phyloP scores from a whole-genome alignment of 2,888 invertebrate species.

The Mesodorylaimus sp. region DNA sequence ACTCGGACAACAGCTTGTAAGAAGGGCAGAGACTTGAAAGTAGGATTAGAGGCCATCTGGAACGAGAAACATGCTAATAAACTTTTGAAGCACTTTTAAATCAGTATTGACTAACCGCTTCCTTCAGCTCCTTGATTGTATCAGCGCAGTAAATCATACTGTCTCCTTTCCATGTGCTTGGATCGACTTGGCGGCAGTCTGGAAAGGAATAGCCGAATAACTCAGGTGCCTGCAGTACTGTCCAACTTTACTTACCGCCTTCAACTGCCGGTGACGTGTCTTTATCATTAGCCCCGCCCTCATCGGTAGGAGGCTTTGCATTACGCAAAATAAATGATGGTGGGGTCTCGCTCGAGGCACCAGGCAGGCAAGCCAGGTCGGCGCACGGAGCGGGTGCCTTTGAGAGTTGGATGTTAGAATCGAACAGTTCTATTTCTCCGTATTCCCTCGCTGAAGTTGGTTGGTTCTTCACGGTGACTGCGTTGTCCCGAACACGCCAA shows the following conservation, averaged over 20 bases:
- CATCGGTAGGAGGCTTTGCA: background rate
- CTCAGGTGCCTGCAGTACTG: background rate
- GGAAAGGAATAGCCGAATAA: background rate
- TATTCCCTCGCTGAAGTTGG: no score
- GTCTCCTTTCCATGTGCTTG: constrained; percentile 3
- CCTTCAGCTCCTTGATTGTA: constrained; percentile 1
- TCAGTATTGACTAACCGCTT: constrained; percentile 4
- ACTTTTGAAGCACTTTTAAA: background rate
- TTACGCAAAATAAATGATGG: background rate
- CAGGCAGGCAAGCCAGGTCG: background rate
- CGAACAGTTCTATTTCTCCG: no score
- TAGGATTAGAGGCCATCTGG: no score
- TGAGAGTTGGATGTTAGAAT: no score
- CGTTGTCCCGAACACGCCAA: background rate
- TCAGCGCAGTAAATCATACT: constrained; percentile 7
- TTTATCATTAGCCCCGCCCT: background rate
- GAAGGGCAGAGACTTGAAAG: no score
- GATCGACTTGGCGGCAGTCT: background rate
- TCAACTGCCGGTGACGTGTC: constrained; percentile 7
- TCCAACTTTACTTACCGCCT: background rate
- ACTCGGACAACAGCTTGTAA: no score
- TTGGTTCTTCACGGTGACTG: background rate
- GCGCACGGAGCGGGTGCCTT: no score
- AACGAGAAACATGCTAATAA: no score
- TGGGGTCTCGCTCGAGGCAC: background rate